Conservation (phyloP, 2,888 invertebrate genomes). For the Priocnemis perturbator region DNA sequence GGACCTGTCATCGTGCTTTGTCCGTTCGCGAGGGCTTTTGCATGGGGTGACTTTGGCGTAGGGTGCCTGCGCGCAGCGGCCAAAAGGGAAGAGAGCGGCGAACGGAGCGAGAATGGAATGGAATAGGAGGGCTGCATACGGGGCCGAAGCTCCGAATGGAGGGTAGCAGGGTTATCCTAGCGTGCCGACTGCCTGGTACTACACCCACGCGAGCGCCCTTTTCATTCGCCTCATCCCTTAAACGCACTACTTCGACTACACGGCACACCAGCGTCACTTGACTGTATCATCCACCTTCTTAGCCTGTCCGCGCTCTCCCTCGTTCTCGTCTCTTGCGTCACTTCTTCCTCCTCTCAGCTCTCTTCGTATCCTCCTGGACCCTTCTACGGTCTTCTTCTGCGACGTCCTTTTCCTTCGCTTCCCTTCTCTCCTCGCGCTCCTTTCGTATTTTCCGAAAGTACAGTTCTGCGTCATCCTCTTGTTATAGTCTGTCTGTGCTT, state of each 20-base stretch:
- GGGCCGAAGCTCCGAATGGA: slow-evolving; percentile 32
- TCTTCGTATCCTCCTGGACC: no score
- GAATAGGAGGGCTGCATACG: slow-evolving; percentile 22
- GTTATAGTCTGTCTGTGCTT: neutral
- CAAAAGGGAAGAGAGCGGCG: no score
- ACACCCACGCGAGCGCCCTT: slow-evolving; percentile 64
- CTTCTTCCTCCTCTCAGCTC: no score
- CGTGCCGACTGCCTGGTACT: slow-evolving; percentile 63
- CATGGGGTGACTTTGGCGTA: slow-evolving; percentile 27
- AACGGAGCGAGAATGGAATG: slow-evolving; percentile 30
- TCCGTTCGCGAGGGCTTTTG: slow-evolving; percentile 59
- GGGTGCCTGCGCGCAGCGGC: no score
- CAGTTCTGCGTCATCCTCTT: no score
- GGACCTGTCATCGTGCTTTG: slow-evolving; percentile 66
- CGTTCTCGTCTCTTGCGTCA: neutral
- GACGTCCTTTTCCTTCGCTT: no score
- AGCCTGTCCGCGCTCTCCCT: neutral
- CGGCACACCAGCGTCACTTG: no score
- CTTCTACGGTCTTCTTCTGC: no score
- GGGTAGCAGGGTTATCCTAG: slow-evolving; percentile 57
- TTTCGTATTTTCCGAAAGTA: no score
- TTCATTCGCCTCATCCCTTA: slow-evolving; percentile 34
- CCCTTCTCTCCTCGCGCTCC: no score
- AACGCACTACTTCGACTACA: neutral
- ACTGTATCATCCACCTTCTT: no score